These are phyloP conservation scores for Heliconius hewitsoni DNA, from an alignment of 1,140 invertebrate species.

Conservation along the genomic window DNA sequence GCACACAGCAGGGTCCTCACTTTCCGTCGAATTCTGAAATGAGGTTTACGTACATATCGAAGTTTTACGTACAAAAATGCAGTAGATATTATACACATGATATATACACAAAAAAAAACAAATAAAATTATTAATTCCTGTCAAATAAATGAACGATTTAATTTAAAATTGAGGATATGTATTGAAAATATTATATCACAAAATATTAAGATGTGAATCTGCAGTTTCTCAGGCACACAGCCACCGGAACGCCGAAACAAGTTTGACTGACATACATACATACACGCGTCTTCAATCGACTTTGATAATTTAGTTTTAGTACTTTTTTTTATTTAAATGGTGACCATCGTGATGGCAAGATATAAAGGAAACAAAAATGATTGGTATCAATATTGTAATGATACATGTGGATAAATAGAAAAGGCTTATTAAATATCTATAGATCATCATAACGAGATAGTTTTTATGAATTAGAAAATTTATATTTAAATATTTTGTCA, in stretches of 20 bases:
- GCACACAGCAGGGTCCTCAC: too few species aligned
- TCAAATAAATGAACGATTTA: neutral
- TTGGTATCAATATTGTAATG: too few species aligned
- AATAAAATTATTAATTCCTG: neutral
- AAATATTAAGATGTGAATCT: constrained; percentile 1
- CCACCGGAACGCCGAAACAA: neutral
- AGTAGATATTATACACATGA: neutral
- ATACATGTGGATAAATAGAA: too few species aligned
- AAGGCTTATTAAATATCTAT: too few species aligned
- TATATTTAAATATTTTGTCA: too few species aligned
- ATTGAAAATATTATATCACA: neutral
- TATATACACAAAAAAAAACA: neutral
- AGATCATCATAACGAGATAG: too few species aligned
- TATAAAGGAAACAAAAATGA: too few species aligned
- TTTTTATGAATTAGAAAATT: too few species aligned
- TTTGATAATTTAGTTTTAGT: neutral
- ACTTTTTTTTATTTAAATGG: neutral
- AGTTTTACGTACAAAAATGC: neutral
- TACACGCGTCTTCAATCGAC: neutral
- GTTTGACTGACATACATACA: constrained; percentile 10
- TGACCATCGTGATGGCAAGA: too few species aligned
- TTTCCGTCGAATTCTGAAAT: too few species aligned
- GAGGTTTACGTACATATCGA: neutral
- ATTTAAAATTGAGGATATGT: constrained; percentile 1
- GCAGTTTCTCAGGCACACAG: constrained; percentile 1